Base-by-base conservation (phyloP, 2,113 vertebrate genomes). In the Gambusia holbrooki region DNA sequence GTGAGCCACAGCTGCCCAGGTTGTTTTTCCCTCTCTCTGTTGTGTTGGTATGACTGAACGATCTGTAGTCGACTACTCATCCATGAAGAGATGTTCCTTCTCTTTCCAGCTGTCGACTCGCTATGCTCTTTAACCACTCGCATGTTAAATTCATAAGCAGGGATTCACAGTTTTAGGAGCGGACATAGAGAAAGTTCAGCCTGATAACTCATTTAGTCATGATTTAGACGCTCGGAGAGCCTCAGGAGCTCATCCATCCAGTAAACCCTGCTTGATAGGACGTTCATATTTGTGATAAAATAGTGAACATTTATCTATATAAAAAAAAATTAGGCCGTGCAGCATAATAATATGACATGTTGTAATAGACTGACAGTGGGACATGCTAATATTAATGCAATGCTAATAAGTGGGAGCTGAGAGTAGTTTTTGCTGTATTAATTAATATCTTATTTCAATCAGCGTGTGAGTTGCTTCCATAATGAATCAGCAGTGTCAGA, bases 111-210 rank as follows among this genome's bases (percentile, higher is more conserved):
- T 86, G 82, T 73, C 77, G 30, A 70, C 73, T 84, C 14, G 71
- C 82, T 77, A 67, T 71, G 54, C 71, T 87, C 73, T 74, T 82
- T 88, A 72, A 81, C 79, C 80, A 29, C 74, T 75, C 33, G 17
- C 79, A 88, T 93, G 87, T 88, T 80, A 83, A 84, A 88, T 92
- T 90, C 83, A 84, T 84, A 84, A 84, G 64, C 77, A 61, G 65
- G 25, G 69, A 82, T 80, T 86, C 70, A 74, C 84, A 88, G 69
- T 86, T 86, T 87, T 69, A 79, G 65, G 8, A 32, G 19, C 77
- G 82, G 64, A 69, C 74, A n/a, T 48, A 17, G 2, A 66, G 25
- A 77, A 71, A 87, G 76, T 84, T 81, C 4, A 76, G 84, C 45
- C 66, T 74, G 83, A 88, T 84, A 80, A 87, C 85, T 88, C 73